Evolutionary conservation across 2,888 invertebrate genomes (phyloP), one percentile per base, ranked within the genome.

Genomic region (Hipparchia semele): DNA sequence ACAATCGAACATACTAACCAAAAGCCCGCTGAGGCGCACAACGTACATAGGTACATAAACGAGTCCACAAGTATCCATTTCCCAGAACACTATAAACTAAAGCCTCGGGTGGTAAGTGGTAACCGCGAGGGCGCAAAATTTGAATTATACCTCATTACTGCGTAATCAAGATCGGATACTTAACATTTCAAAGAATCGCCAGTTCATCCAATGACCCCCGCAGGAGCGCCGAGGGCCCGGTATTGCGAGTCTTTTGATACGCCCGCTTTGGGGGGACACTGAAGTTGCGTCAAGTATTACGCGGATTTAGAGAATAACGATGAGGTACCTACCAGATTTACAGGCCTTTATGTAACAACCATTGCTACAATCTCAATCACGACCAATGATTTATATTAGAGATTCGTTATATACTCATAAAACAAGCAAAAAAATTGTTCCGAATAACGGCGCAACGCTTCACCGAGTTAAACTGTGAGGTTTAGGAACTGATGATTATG

Each of bases 191-290:
- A 78, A 78, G 78, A 71, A 71, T 74, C 62, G 69, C 74, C 70
- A 62, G 72, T 70, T 69, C 71, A 70, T 70, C 72, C 72, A 72
- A 65, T 76, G 76, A 69, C 76, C 75, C 75, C 71, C 68, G 68
- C 73, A 72, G 39, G 69, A 62, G 71, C 23, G 62, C 53, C 13
- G 72, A 70, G 56, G 68, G 74, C 70, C 62, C 54, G 56, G 70
- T 58, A 71, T 68, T 62, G 74, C 39, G 73, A 72, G 75, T 74
- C 75, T 76, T 75, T 76, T 77, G 69, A 78, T 78, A 79, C 75
- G 73, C 75, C 70, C 73, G 75, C 75, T 73, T 75, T 76, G 70
- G 76, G 78, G 79, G 79, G 75, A 77, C 76, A 74, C 73, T 77
- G 73, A 73, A 79, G 79, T 74, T 74, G 73, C 76, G 78, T 77